Percentiles rank a stretch among this genome's conserved stretches.
phyloP scores from a whole-genome alignment of 2,888 invertebrate genomes.

The Muschampia plurimacula region DNA sequence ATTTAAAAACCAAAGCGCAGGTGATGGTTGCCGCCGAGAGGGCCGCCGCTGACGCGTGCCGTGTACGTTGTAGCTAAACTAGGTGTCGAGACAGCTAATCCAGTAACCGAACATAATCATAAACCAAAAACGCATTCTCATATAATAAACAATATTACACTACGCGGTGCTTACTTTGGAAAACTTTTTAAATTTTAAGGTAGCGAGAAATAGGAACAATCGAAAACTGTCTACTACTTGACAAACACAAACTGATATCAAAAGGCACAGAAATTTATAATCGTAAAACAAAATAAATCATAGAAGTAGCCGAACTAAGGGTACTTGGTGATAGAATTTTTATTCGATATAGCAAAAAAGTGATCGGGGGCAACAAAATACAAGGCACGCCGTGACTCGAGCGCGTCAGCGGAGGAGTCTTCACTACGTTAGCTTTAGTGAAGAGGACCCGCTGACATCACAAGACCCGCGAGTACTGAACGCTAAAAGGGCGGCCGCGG shows the following conservation, averaged over 20 bases:
- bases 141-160: slow-evolving; percentile 10
- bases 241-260: not conserved
- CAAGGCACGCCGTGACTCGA: slow-evolving; percentile 31
- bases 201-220: slow-evolving; percentile 25
- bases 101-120: slow-evolving; percentile 5
- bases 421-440: not conserved
- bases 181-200: slow-evolving; percentile 3
- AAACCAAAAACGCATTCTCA: slow-evolving; percentile 31
- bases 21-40: slow-evolving; percentile 29
- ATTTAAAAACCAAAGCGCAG: slow-evolving; percentile 53
- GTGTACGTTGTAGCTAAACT: slow-evolving; percentile 49
- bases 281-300: slow-evolving; percentile 16
- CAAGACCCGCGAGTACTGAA: not conserved
- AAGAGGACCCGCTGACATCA: not conserved
- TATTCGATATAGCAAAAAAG: slow-evolving; percentile 16
- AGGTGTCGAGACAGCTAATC: slow-evolving; percentile 9
- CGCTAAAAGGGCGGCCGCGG: not conserved
- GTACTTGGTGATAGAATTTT: slow-evolving; percentile 26
- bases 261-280: slow-evolving; percentile 21
- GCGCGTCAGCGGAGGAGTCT: slow-evolving; percentile 29
- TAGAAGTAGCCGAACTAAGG: slow-evolving; percentile 31
- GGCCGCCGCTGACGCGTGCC: slow-evolving; percentile 47
- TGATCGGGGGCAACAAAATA: slow-evolving; percentile 31
- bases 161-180: slow-evolving; percentile 30
- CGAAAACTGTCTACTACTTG: slow-evolving; percentile 30